Base-by-base conservation (phyloP, 2,797 vertebrate genomes). In the Urocyon cinereoargenteus region DNA sequence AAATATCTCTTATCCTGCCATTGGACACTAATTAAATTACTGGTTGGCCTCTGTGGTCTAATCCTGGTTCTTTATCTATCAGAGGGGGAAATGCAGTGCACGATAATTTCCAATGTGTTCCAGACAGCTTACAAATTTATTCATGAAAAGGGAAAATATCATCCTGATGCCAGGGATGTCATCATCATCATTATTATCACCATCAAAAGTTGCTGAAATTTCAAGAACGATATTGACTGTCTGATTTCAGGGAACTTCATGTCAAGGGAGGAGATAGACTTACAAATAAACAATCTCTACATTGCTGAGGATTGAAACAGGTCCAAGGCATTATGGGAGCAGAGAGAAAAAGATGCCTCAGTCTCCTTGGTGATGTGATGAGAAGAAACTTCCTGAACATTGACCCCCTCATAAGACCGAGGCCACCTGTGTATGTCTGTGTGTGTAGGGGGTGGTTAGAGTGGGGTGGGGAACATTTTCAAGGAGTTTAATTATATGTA, bases 141-240 rank as follows among this genome's bases (percentile, higher is more conserved):
- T 96, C 86, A 77, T 66, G 83, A 86, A 79, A 34, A 53, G 62
- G 92, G 62, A 89, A 95, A 89, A 79, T 59, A 75, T 14, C 34
- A 22, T 78, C 57, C 90, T 6, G 2, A 70, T 85, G 81, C 94
- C 90, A 96, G 55, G 51, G 66, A 53, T 11, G 28, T 49, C 49
- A 73, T 68, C 49, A 62, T 59, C 19, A 4, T 88, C 55, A 62
- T 91, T 61, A 49, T 68, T 15, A 19, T 82, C 28, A 19, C 59
- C 31, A 86, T 59, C 68, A 45, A 0, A 45, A 45, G 36, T 34
- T 85, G 34, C 61, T 96, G 82, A 78, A 96, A 87, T 94, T 77
- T 61, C 16, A 82, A 79, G 88, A 86, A 68, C 95, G 73, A 84
- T 28, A 94, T 21, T 53, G 40, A 61, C 24, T 85, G 57, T 85